Conservation (phyloP, 2,888 invertebrate genomes). For the Acrobasis suavella region DNA sequence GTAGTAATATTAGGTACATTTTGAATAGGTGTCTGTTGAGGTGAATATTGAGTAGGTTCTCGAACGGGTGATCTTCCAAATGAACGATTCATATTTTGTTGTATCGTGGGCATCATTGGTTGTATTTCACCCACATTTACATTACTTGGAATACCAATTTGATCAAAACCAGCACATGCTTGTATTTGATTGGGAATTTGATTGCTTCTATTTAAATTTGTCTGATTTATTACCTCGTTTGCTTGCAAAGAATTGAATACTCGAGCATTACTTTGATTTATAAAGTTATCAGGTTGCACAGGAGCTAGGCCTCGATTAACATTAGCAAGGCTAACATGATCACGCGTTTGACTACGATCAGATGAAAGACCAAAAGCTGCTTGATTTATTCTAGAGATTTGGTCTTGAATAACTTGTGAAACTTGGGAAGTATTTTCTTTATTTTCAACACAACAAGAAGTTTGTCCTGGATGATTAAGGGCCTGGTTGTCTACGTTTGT, state of each 20-base stretch:
- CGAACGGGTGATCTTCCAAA: not conserved
- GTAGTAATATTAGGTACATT: no score
- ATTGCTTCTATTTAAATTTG: not conserved
- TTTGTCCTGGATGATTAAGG: not conserved
- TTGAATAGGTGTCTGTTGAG: not conserved
- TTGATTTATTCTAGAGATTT: not conserved
- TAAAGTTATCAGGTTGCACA: not conserved
- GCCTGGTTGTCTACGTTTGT: not conserved
- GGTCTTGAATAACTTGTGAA: slow-evolving; percentile 6
- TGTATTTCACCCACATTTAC: not conserved
- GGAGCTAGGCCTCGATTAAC: not conserved
- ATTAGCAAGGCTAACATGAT: no score
- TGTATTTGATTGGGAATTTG: not conserved
- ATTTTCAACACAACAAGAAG: slow-evolving; percentile 6
- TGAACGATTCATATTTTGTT: not conserved
- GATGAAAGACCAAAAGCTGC: not conserved
- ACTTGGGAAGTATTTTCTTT: not conserved
- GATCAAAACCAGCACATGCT: not conserved
- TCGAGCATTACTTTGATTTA: not conserved
- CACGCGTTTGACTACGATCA: slow-evolving; percentile 2
- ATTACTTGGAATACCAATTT: not conserved
- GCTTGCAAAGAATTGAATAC: not conserved
- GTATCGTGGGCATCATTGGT: not conserved
- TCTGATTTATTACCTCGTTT: not conserved
- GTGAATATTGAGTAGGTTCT: not conserved